Evolutionary conservation across 2,888 invertebrate species (phyloP), one percentile per base, ranked within the genome.

Genomic region (Cerastis rubricosa): DNA sequence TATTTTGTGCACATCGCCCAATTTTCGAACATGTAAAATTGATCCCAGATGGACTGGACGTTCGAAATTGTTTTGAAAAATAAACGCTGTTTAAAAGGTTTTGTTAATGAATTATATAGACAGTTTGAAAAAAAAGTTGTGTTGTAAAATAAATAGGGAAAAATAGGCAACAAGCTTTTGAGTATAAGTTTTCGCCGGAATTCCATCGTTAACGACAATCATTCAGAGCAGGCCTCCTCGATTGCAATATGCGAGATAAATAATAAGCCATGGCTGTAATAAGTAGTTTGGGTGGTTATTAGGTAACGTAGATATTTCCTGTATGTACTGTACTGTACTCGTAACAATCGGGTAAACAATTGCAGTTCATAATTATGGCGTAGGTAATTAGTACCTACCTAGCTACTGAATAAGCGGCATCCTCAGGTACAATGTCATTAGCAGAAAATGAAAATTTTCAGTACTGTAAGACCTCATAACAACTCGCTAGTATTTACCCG

Each of bases 201-300:
- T 59, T 74, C 45, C 35, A 71, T 35, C 14, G 35, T 6, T 47
- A 19, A 47, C 17, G 17, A 47, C 40, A 0, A 40, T 0, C 51
- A 51, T 51, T 51, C 8, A 51, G 22, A 51, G 51, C 47, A 19
- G 40, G 17, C 47, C 17, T 40, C 14, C 14, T n/a, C 14, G 40
- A 49, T 19, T 74, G 49, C 25, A n/a, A 35, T 17, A 17, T n/a
- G 11, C 17, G 19, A 54, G 22, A 43, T 51, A 51, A 72, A 19
- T 19, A 49, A 49, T 49, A 7, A 49, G 49, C 19, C 19, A 49
- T 49, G 8, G 25, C 12, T 74, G 25, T 74, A 74, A 72, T 17
- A 11, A 45, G 29, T 45, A 49, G 49, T 19, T 49, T 7, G 19
- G 19, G 19, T 22, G 19, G 7, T 49, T 22, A 49, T 35, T 25